Base-by-base conservation (phyloP, 2,113 vertebrate species). In the Oxygymnocypris stewartii region DNA sequence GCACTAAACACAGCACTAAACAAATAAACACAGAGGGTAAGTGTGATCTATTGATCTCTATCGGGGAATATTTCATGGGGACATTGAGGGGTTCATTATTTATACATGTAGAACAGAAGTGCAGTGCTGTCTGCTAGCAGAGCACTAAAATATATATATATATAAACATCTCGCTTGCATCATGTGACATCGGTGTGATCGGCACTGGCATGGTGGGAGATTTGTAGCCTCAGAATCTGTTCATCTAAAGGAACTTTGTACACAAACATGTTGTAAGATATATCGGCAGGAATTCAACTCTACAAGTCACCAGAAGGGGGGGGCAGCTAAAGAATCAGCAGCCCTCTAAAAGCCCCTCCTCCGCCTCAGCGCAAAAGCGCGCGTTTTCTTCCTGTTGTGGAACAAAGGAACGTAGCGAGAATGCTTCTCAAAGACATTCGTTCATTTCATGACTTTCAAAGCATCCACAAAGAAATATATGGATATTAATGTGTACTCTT, bases 31-130 rank as follows among this genome's bases (percentile, higher is more conserved):
- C 59, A 65, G 40, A 65, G 79, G 79, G 57, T 40, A 42, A 25
- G 37, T 42, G 40, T 42, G 42, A 16, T 2, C 23, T 81, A 81
- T 81, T 65, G 79, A 81, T 81, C 67, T 76, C 75, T 80, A 28
- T 65, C 79, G 18, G 40, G 59, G 23, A 65, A 81, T 65, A 65
- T 65, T 28, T 81, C 59, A 18, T 47, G n/a, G 42, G 65, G 40
- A 65, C 59, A 81, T 20, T 47, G 78, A 40, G 37, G 23, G 35
- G 79, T 65, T 65, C 40, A 20, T 81, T 81, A 44, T 44, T 81
- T 47, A 47, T 65, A 67, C 59, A 65, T 80, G 59, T 63, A 25
- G 7, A 59, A 28, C 40, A 25, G 42, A 76, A 37, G 67, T 71
- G 67, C 67, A 18, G 28, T 18, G 65, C 28, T 37, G 31, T 71